phyloP scores from a whole-genome alignment of 2,113 vertebrate genomes.

The Myrmecophaga tridactyla region DNA sequence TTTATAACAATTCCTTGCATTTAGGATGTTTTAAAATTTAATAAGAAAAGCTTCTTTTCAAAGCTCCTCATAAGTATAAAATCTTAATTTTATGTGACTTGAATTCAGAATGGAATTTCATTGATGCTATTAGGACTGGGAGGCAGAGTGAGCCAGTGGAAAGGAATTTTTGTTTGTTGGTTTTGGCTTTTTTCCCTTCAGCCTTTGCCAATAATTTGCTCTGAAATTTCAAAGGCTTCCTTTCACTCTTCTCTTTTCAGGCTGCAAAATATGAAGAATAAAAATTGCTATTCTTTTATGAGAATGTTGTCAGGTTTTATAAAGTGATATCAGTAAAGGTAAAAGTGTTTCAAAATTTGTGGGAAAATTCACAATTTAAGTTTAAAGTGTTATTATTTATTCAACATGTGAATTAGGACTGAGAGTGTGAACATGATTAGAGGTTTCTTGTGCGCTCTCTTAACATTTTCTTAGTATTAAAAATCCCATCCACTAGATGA shows the following conservation, averaged over 20 bases:
- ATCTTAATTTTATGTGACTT: constrained; percentile 42
- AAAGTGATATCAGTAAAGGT: not conserved
- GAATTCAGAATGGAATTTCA: constrained; percentile 41
- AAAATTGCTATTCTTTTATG: not conserved
- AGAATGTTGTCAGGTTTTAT: not conserved
- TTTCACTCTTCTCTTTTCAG: not conserved
- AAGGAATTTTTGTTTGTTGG: constrained; percentile 35
- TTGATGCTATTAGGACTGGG: not conserved
- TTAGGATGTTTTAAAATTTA: constrained; percentile 50
- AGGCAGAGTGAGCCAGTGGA: not conserved
- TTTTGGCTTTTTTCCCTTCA: not conserved
- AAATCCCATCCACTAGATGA: not conserved
- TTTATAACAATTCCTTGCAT: constrained; percentile 7
- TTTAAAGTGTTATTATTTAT: not conserved
- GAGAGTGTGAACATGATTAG: not conserved
- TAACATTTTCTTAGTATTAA: not conserved
- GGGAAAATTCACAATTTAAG: not conserved
- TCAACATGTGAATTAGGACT: not conserved
- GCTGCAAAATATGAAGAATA: not conserved
- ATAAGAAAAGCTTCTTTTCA: constrained; percentile 36
- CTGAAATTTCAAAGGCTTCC: constrained; percentile 4
- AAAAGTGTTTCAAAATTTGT: constrained; percentile 16
- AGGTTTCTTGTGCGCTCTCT: not conserved
- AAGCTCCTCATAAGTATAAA: not conserved
- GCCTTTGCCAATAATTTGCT: not conserved